These are phyloP conservation scores for Hypomesus transpacificus DNA, from an alignment of 2,113 vertebrate genomes.

Conservation along the genomic window DNA sequence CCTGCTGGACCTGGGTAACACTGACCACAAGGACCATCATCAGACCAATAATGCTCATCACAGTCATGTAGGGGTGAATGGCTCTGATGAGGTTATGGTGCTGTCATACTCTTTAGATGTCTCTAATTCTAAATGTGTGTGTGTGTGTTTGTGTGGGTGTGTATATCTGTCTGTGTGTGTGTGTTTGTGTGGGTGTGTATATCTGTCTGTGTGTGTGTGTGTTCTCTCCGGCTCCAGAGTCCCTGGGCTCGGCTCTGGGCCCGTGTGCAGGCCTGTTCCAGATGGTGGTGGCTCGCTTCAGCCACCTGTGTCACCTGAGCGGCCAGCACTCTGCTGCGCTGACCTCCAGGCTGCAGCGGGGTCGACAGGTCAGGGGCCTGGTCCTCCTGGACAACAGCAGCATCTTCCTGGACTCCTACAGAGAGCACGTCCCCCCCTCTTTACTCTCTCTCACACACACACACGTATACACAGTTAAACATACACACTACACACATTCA, in stretches of 20 bases:
- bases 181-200: neutral
- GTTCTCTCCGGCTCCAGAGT: constrained; percentile 71
- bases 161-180: neutral
- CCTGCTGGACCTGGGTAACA: constrained; percentile 87
- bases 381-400: constrained; percentile 83
- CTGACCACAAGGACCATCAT: neutral
- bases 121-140: neutral
- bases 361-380: constrained; percentile 78
- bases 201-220: neutral
- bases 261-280: constrained; percentile 77
- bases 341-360: constrained; percentile 81
- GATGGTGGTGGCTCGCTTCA: constrained; percentile 80
- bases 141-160: neutral
- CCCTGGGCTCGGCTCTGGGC: constrained; percentile 73
- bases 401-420: constrained; percentile 88
- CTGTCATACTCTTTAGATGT: no score
- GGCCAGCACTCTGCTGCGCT: constrained; percentile 90
- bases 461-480: neutral
- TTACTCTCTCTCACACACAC: constrained; percentile 3
- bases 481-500: constrained; percentile 1
- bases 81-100: no score
- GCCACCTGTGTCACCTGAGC: constrained; percentile 87
- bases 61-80: no score
- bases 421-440: constrained; percentile 76
- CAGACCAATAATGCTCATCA: no score